Conservation (phyloP, 1,140 invertebrate species). For the Caenorhabditis latens region DNA sequence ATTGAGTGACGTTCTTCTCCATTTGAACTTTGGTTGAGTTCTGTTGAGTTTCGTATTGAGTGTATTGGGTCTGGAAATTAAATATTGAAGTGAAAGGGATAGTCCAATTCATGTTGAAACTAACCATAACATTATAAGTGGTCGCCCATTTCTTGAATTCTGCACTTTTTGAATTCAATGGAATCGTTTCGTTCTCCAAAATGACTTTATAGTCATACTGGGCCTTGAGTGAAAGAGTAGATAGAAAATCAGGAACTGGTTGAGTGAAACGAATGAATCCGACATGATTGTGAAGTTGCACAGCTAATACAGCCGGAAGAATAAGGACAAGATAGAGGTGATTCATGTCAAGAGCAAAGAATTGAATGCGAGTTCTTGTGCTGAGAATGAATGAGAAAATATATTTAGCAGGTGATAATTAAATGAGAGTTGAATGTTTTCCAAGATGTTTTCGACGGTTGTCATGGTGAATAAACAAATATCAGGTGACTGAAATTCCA, state of each 20-base stretch:
- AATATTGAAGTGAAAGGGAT: neutral
- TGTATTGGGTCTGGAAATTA: neutral
- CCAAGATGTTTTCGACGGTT: neutral
- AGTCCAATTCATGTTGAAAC: neutral
- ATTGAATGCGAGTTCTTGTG: neutral
- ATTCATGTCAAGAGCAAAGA: neutral
- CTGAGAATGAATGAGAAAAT: neutral
- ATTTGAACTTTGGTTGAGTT: neutral
- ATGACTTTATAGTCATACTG: slow-evolving; percentile 21
- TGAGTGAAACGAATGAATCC: slow-evolving; percentile 20
- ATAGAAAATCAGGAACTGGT: neutral
- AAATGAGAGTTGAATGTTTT: neutral
- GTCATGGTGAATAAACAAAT: neutral
- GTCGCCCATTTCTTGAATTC: neutral
- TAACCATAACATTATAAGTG: neutral
- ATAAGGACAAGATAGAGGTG: neutral
- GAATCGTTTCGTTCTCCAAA: slow-evolving; percentile 4
- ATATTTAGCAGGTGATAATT: neutral
- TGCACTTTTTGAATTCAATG: neutral
- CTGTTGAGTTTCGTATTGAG: neutral
- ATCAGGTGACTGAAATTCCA: neutral
- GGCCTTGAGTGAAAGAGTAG: neutral
- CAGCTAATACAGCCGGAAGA: neutral
- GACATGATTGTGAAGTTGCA: neutral
- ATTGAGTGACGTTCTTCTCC: slow-evolving; percentile 5